Evolutionary conservation across 2,797 vertebrate genomes (phyloP), one percentile per base, ranked within the genome.

Genomic region (Tympanoctomys barrerae): DNA sequence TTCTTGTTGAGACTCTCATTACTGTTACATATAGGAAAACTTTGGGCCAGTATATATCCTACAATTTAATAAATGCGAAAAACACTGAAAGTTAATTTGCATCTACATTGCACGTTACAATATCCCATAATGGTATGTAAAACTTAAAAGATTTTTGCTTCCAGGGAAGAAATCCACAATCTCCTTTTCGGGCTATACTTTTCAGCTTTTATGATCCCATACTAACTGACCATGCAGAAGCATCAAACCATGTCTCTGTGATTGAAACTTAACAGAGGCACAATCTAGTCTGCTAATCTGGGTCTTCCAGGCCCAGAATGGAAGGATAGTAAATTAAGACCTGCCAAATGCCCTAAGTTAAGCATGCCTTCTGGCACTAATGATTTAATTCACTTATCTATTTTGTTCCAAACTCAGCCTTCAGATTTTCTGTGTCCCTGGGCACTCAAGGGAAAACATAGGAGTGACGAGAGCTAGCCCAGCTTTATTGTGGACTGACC

Each of bases 381-480:
- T 90, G 89, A 91, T 93, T 73, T 93, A 95, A 98, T 95, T 95
- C 82, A 86, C 77, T 93, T 97, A 64, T 90, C 96, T 95, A 86
- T 59, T 62, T 82, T 71, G 92, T 95, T 64, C 78, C 78, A 85
- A 19, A 94, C 90, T 95, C 91, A 96, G 75, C 28, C 52, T 87
- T 89, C 93, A 75, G 28, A 62, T 85, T 94, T 52, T 93, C 12
- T 82, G 39, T 54, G 62, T 77, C 71, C 42, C 42, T 73, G 57
- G 36, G 86, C 42, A 95, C 42, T 95, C 52, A n/a, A 85, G 89
- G 10, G 42, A 75, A 91, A 94, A 73, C 2, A 66, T 2, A 33
- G 7, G 59, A 33, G 31, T 79, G 59, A 77, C 33, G 66, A 84
- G 54, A 12, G 19, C 18, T 86, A 89, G 33, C 10, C 8, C 28